phyloP scores from a whole-genome alignment of 1,140 invertebrate species.

The Schlechtendalia chinensis region DNA sequence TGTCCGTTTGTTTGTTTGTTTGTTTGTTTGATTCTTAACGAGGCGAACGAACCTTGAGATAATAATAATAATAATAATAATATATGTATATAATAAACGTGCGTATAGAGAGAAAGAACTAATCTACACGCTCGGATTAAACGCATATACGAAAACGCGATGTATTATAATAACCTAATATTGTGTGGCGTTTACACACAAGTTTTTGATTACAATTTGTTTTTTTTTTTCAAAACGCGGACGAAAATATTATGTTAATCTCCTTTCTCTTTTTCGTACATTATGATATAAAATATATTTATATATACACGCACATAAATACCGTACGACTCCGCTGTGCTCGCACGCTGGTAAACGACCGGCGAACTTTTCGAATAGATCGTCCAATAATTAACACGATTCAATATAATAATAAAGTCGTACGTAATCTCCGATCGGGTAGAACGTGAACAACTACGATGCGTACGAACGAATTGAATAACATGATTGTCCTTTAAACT shows the following conservation, averaged over 20 bases:
- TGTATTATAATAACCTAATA: not conserved
- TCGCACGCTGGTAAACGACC: no score
- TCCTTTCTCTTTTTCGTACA: not conserved
- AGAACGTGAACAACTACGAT: not conserved
- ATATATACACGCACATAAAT: no score
- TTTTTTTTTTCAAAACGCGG: not conserved
- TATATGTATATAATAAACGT: no score
- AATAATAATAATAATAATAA: no score
- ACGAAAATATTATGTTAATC: not conserved
- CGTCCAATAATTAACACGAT: no score
- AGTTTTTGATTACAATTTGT: not conserved
- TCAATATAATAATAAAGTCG: no score
- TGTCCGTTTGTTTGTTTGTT: not conserved
- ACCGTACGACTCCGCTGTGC: no score
- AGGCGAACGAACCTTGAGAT: conserved; percentile 15
- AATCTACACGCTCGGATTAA: not conserved
- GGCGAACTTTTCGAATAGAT: not conserved
- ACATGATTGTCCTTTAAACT: no score
- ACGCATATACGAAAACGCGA: not conserved
- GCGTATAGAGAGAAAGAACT: not conserved
- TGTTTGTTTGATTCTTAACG: conserved; percentile 26
- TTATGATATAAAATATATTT: no score
- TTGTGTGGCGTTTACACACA: not conserved
- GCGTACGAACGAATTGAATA: not conserved
- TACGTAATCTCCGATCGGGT: no score